These are phyloP conservation scores for Eustalomyia histrio DNA, from an alignment of 2,888 invertebrate species.

Conservation along the genomic window DNA sequence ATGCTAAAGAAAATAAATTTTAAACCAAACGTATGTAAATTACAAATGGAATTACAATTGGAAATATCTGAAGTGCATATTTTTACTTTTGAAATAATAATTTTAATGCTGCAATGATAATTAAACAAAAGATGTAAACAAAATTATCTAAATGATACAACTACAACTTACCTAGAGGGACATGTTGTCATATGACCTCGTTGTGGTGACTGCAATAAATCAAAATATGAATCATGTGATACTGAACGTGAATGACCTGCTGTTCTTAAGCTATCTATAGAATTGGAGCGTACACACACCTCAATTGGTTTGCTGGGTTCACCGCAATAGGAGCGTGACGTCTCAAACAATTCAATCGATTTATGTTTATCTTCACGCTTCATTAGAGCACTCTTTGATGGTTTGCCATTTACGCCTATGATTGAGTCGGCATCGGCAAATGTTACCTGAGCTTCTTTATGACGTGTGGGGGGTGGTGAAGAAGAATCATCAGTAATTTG, in stretches of 20 bases:
- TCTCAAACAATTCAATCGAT: conserved; percentile 78
- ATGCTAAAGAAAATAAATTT: no score
- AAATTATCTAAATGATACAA: no score
- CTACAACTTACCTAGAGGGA: conserved; percentile 76
- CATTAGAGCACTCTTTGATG: conserved; percentile 70
- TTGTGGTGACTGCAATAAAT: conserved; percentile 80
- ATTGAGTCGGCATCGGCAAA: conserved; percentile 74
- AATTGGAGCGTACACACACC: conserved; percentile 78
- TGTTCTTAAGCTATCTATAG: conserved; percentile 79
- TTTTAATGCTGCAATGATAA: no score
- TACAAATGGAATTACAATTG: background rate
- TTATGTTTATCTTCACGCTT: conserved; percentile 76
- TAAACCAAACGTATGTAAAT: no score
- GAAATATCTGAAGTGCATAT: background rate
- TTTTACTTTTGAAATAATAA: no score
- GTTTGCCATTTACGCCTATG: conserved; percentile 70
- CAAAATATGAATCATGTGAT: conserved; percentile 96
- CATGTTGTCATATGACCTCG: conserved; percentile 77
- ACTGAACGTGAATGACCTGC: conserved; percentile 84
- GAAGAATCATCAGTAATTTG: conserved; percentile 57
- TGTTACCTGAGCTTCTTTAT: conserved; percentile 73
- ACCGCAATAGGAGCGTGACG: conserved; percentile 67
- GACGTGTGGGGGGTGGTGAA: conserved; percentile 63
- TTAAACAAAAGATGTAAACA: no score
- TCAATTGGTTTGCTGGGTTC: conserved; percentile 76